phyloP scores from a whole-genome alignment of 2,888 invertebrate genomes.

The Acleris laterana region DNA sequence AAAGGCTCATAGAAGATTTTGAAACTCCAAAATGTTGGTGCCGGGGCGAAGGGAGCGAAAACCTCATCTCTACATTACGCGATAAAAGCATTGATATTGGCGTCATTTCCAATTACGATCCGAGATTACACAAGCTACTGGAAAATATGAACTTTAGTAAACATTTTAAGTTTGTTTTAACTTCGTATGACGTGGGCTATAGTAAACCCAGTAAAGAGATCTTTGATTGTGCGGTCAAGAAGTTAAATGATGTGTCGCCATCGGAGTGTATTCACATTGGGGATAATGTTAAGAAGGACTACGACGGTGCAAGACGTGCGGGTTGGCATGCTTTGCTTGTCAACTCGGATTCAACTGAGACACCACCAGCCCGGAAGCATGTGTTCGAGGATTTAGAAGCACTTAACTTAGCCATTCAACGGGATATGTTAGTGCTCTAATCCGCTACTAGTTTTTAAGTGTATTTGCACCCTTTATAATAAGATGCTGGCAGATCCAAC shows the following conservation, averaged over 20 bases:
- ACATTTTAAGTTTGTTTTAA: constrained; percentile 91
- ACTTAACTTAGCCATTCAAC: constrained; percentile 52
- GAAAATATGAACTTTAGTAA: constrained; percentile 86
- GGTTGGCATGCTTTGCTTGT: constrained; percentile 89
- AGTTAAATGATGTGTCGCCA: constrained; percentile 76
- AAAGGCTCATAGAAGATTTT: constrained; percentile 87
- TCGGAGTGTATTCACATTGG: constrained; percentile 92
- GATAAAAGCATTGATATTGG: constrained; percentile 84
- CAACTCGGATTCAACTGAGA: constrained; percentile 45
- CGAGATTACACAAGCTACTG: constrained; percentile 89
- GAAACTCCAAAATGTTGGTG: constrained; percentile 90
- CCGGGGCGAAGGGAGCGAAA: constrained; percentile 85
- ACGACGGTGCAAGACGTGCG: constrained; percentile 88
- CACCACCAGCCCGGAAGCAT: constrained; percentile 49
- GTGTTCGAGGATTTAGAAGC: constrained; percentile 60
- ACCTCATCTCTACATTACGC: constrained; percentile 86
- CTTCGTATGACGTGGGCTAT: constrained; percentile 89
- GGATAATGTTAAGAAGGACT: constrained; percentile 90
- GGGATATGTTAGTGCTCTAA: constrained; percentile 48
- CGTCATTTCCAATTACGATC: constrained; percentile 95
- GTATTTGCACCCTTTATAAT: constrained; percentile 4
- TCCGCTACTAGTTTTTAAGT: constrained; percentile 25
- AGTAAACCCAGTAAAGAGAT: constrained; percentile 91
- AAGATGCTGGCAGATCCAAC: background rate
- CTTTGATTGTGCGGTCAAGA: constrained; percentile 86